Base-by-base conservation (phyloP, 2,797 vertebrate species). In the Margarornis squamiger region DNA sequence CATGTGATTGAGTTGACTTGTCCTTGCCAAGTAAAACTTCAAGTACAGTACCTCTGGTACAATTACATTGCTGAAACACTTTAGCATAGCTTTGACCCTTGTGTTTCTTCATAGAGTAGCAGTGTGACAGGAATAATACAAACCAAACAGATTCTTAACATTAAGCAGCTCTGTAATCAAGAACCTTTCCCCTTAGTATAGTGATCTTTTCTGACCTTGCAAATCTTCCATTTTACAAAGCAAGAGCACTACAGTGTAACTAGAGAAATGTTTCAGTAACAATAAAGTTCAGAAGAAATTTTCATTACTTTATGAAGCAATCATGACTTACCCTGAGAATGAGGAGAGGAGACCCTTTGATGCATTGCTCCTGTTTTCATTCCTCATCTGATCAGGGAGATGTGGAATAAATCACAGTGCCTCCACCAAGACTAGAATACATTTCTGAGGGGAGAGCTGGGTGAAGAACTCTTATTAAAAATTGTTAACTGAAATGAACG, bases 361-460 rank as follows among this genome's bases (percentile, higher is more conserved):
- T 91, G 15, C 63, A 95, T 95, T 94, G 63, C 71, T 86, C 12
- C 38, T 76, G 62, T 70, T 96, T 90, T 95, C 52, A 67, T 81
- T 90, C 36, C 32, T 92, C 70, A 70, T 91, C 70, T 86, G 59
- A 66, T 88, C 59, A 59, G 46, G 24, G 19, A 84, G 41, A 83
- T 55, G 46, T 77, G 43, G 74, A 90, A 95, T 93, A 96, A 95
- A 94, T 92, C 87, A 95, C n/a, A 86, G 14, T 38, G 22, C 45
- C 92, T 93, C 71, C 39, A 89, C 14, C 2, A 32, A 72, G 43
- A 75, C 89, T 83, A 73, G 82, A 95, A 96, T 90, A 94, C 87
- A 90, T 96, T 86, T 92, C 80, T 67, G 58, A 88, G 91, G 49
- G 30, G 46, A 91, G 15, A 78, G 12, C 21, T 71, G 51, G 83